Evolutionary conservation across 37 sponge, comb jelly and placozoan genomes (phyloP), one percentile per base, ranked within the genome.

Genomic region (Petrosia ficiformis): DNA sequence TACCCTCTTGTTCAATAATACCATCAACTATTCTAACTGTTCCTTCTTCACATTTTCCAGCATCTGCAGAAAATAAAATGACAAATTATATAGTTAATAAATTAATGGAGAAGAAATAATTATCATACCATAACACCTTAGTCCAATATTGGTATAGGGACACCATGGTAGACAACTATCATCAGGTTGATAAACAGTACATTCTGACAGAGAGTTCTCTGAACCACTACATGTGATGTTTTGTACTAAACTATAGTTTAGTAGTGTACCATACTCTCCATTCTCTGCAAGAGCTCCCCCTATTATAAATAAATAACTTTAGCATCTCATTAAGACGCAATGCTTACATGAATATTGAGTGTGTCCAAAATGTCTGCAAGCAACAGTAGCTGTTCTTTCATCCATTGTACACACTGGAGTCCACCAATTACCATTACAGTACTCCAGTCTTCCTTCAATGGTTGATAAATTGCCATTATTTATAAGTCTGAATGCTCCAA

Each of bases 1-100:
- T 8, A 5, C 63, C 63, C n/a, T 61, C 63, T n/a, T 61, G 14
- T n/a, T 61, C 63, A 26, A 61, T 61, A 61, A 61, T n/a, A 26
- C 63, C 63, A 61, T 61, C 63, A 11, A 26, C 28, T 26, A 61
- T 24, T 6, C 63, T 8, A 22, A 61, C 63, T 26, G 63, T 26
- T 11, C 63, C 63, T 61, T 61, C 63, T n/a, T 61, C n/a, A n/a
- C 63, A 61, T 6, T n/a, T 61, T 6, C 11, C 28, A 61, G 63
- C 5, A 61, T 8, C 26, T 61, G 63, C 28, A n/a, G n/a, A n/a
- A n/a, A n/a, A n/a, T n/a, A n/a, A n/a, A 48, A 8, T 19, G 14
- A 48, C 54, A 48, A 48, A 19, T 19, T 14, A 61, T 61, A 5
- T n/a, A n/a, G n/a, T n/a, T n/a, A n/a, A n/a, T 26, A 26, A 26